Evolutionary conservation across 1,140 invertebrate genomes (phyloP), one percentile per base, ranked within the genome.

Genomic region (Gerris buenoi): DNA sequence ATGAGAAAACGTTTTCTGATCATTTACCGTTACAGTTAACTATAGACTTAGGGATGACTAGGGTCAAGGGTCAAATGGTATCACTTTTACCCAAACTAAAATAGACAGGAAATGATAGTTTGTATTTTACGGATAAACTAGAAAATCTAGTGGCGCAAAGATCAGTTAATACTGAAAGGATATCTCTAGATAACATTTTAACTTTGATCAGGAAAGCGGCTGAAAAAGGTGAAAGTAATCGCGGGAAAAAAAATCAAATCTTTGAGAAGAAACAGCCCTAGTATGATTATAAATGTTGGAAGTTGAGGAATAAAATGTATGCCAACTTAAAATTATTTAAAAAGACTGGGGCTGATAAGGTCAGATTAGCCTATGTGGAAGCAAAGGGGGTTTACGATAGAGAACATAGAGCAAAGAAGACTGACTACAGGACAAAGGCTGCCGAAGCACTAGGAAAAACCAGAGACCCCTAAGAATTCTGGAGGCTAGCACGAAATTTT

Each of bases 261-360:
- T 46, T 46, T 18, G 18, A 46, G 33, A 46, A 46, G 33, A 64
- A 64, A 46, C 25, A 64, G 15, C 25, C 25, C 2, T 65, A 56
- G 65, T 65, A 56, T 58, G 65, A 65, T 46, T 58, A 56, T 25
- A 56, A 65, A 25, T 65, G 65, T 65, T 27, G 22, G 22, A 65
- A 46, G 26, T 46, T 27, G 2, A 5, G 65, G n/a, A 58, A 56
- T 22, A 25, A 65, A 65, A 26, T 65, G 29, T 65, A 14, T 46
- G 14, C 15, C 1, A 22, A 25, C 2, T 58, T 65, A 46, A 58
- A 26, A 57, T 15, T 25, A 5, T 65, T 46, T 18, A 46, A 18
- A 10, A 46, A 46, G 18, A 46, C 33, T 46, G 33, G 33, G 18
- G 33, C 33, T 46, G 18, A 28, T 25, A 57, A 58, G 56, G 25